phyloP scores from a whole-genome alignment of 1,140 invertebrate genomes.

The Gonioctena quinquepunctata region DNA sequence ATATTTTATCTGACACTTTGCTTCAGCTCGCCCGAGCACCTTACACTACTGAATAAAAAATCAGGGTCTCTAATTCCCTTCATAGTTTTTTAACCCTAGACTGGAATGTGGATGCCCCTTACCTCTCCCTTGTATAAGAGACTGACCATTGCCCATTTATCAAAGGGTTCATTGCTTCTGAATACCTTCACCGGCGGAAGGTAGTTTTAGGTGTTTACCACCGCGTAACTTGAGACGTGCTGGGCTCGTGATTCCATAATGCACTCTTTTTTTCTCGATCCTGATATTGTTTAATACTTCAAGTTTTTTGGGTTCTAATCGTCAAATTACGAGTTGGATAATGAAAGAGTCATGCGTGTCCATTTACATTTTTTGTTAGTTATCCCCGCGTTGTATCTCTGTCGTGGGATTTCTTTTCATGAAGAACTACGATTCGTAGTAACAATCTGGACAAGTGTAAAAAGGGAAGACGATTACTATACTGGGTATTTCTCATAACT shows the following conservation, averaged over 20 bases:
- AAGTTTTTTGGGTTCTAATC: constrained; percentile 2
- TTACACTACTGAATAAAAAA: constrained; percentile 37
- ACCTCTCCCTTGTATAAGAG: constrained; percentile 8
- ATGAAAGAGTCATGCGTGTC: not conserved
- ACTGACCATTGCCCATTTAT: not conserved
- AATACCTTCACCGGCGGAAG: constrained; percentile 1
- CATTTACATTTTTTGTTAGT: not conserved
- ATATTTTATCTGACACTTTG: no score
- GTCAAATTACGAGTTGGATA: not conserved
- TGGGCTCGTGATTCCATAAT: not conserved
- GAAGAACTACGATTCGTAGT: no score
- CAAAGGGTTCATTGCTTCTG: constrained; percentile 13
- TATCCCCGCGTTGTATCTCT: not conserved
- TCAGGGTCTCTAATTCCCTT: constrained; percentile 53
- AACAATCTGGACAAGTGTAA: no score
- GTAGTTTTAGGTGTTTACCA: not conserved
- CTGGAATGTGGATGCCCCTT: constrained; percentile 38
- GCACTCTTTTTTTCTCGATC: not conserved
- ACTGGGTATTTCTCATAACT: no score
- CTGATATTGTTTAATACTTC: not conserved
- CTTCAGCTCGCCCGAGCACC: no score
- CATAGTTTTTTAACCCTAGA: constrained; percentile 54
- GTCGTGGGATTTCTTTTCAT: not conserved
- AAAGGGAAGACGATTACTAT: no score
- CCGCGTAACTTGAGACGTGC: not conserved